A percentile compares a stretch with the other conserved stretches of the same genome.
Conservation (phyloP, 2,113 vertebrate species). For the Carassius auratus region DNA sequence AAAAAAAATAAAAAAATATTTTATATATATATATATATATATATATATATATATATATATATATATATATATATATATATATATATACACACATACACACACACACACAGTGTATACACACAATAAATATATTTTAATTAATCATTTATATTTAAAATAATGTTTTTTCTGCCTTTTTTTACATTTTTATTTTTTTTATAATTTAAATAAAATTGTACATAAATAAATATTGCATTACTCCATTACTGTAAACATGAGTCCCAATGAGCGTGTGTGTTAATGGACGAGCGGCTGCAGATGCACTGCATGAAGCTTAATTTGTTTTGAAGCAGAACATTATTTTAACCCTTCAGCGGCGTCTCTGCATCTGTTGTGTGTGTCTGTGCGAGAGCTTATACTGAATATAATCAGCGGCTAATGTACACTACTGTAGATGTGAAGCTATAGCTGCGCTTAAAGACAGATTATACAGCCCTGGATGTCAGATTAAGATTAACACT, state of each 20-base stretch:
- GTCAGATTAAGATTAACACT: slow-evolving; percentile 51
- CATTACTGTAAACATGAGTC: neutral
- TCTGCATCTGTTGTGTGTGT: slow-evolving; percentile 5
- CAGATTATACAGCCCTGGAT: slow-evolving; percentile 39
- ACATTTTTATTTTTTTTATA: no score
- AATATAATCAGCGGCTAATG: neutral
- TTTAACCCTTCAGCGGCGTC: neutral
- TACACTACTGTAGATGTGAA: neutral
- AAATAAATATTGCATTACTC: no score
- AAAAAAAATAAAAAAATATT: no score
- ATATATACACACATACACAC: no score
- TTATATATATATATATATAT: no score
- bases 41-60: no score
- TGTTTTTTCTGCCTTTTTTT: no score
- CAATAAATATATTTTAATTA: no score
- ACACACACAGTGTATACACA: no score
- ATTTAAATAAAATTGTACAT: no score
- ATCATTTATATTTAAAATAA: no score
- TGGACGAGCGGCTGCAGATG: neutral
- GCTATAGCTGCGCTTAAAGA: slow-evolving; percentile 27
- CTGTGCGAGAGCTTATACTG: neutral
- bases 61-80: no score
- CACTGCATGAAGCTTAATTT: neutral
- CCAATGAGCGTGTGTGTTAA: neutral
- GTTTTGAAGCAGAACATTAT: neutral